These are phyloP conservation scores for Thryonomys swinderianus DNA, from an alignment of 2,113 vertebrate species.

Conservation along the genomic window DNA sequence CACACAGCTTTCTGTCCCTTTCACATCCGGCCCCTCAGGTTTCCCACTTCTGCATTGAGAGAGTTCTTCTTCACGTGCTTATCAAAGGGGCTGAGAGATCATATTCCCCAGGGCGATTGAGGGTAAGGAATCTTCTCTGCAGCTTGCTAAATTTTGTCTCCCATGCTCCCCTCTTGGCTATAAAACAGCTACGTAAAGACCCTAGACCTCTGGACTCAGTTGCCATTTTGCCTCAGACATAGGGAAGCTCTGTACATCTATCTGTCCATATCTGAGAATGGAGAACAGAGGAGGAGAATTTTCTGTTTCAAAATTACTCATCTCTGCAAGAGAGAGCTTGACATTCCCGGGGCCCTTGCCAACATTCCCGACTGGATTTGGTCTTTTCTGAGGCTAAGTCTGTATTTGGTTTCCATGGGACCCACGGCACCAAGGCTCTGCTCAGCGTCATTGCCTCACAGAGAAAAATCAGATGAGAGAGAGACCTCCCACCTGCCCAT, in stretches of 20 bases:
- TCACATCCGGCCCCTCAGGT: background rate
- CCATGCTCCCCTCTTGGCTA: background rate
- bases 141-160: background rate
- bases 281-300: conserved; percentile 29
- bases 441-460: conserved; percentile 28
- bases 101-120: background rate
- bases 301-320: conserved; percentile 66
- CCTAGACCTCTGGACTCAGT: background rate
- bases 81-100: background rate
- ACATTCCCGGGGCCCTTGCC: conserved; percentile 72
- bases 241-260: background rate
- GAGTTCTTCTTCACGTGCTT: conserved; percentile 23
- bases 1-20: background rate
- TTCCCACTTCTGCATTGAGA: background rate
- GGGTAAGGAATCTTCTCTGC: background rate
- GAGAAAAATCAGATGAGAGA: conserved; percentile 67
- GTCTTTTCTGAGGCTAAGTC: conserved; percentile 38
- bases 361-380: conserved; percentile 78
- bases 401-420: conserved; percentile 77
- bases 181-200: background rate
- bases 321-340: conserved; percentile 28
- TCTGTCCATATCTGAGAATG: conserved; percentile 31
- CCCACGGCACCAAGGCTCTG: conserved; percentile 7
- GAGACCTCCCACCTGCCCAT: background rate
- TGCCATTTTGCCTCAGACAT: background rate